Evolutionary conservation across 1,140 invertebrate genomes (phyloP), one percentile per base, ranked within the genome.

Genomic region (Acarapis woodi): DNA sequence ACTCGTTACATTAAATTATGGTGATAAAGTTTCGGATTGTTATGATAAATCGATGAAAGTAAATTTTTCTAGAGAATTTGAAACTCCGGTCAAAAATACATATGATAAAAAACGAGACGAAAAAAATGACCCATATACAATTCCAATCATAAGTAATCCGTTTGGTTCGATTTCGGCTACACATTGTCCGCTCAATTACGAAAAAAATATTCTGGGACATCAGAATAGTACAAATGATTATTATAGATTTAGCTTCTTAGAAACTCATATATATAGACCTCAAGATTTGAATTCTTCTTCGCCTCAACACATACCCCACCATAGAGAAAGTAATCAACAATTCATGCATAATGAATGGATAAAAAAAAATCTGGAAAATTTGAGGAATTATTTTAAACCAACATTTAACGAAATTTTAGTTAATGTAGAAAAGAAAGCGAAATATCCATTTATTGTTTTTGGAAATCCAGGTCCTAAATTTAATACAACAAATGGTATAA

Each of bases 371-470:
- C 32, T 40, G 4, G n/a, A 26, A 6, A 32, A 40, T 18, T 23
- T 43, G 15, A 42, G 35, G n/a, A 14, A 25, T 10, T 33, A 33
- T 18, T 43, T 43, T 19, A 40, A 43, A 18, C 38, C 42, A 15
- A 5, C 10, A 23, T 26, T 35, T 22, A 28, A 37, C 10, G 38
- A 43, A 26, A 32, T 43, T 19, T 31, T 43, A n/a, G 34, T 43
- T 15, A 43, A 43, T 19, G 42, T 43, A 15, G 42, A 43, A 34
- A 24, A 35, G 18, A 43, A 40, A 35, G 23, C 38, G 3, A 42
- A 40, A 22, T 43, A 40, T 40, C 42, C 42, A 22, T 43, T 43
- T 23, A 40, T 43, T 16, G 40, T 43, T 10, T 39, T 34, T 12
- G 42, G 38, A 14, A 31, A 19, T 3, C 30, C 38, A 6, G 38